phyloP scores from a whole-genome alignment of 2,888 invertebrate genomes.

The Campopleginae sp. region DNA sequence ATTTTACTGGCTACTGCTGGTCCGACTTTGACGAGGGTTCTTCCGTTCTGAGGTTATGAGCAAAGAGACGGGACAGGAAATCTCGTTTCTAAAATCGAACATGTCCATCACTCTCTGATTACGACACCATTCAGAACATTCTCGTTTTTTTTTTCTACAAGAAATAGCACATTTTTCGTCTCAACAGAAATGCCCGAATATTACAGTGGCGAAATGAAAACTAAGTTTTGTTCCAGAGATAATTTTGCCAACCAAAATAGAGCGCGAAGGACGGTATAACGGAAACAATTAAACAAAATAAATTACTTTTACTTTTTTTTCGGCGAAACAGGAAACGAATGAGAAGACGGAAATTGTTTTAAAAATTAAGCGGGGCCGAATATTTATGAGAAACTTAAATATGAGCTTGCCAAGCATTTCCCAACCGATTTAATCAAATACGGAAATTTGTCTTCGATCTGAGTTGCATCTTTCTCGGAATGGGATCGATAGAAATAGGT shows the following conservation, averaged over 20 bases:
- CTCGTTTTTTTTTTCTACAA: background rate
- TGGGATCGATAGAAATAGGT: background rate
- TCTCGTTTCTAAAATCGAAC: slow-evolving; percentile 49
- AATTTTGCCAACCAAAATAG: background rate
- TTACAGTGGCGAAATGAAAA: background rate
- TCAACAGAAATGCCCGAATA: background rate
- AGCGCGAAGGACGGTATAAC: too few relatives aligned
- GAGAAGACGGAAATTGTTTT: background rate
- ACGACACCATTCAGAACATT: background rate
- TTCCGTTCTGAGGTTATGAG: slow-evolving; percentile 9
- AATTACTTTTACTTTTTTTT: background rate
- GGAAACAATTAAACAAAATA: too few relatives aligned
- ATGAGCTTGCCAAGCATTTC: too few relatives aligned
- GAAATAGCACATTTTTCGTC: background rate
- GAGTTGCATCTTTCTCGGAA: background rate
- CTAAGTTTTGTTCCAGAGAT: background rate
- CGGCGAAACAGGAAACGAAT: background rate
- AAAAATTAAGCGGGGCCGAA: background rate
- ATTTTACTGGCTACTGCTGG: background rate
- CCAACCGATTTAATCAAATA: background rate
- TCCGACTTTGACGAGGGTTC: slow-evolving; percentile 61
- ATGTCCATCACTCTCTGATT: slow-evolving; percentile 36
- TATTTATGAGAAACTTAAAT: background rate
- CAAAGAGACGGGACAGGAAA: background rate
- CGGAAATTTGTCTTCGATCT: background rate